Base-by-base conservation (phyloP, 2,797 vertebrate genomes). In the Falco columbarius region DNA sequence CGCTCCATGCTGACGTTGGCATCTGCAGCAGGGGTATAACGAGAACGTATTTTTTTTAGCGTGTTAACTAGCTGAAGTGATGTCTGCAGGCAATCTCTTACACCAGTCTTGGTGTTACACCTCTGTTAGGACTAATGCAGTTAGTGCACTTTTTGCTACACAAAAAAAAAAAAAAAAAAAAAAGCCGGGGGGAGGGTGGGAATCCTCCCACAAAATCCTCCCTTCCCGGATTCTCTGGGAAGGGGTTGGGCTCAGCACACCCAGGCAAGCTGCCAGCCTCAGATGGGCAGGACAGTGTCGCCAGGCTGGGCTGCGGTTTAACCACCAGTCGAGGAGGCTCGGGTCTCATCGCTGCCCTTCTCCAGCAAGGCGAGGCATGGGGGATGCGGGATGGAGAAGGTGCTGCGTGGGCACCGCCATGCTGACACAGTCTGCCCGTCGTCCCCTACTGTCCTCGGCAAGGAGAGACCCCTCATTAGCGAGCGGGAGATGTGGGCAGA, bases 381-480 rank as follows among this genome's bases (percentile, higher is more conserved):
- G 51, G 54, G n/a, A 20, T 10, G 4, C 0, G 3, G 74, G 67
- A 46, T 0, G 17, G 30, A 44, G 22, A 36, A 82, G 44, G 66
- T 61, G 89, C 63, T 12, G 0, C 7, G 1, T 3, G 54, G 66
- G 38, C 87, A 62, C 51, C 0, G 3, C 59, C 32, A 10, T 12
- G 4, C 56, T 1, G 3, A 2, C 7, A 3, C 44, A 0, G 22
- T 3, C 71, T 9, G 32, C 2, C 0, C 0, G 5, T 47, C 0
- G 5, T 47, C 47, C 55, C 26, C 42, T 18, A n/a, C n/a, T 32
- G 27, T 29, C 87, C 68, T 10, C 1, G 1, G 24, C 0, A 1
- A 76, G 56, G 49, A 70, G 42, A 63, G 52, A 63, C 46, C 67
- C 73, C 36, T 79, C 71, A 6, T 51, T n/a, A 55, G 59, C 0